phyloP scores from a whole-genome alignment of 2,113 vertebrate genomes.

The Zosterops hypoxanthus region DNA sequence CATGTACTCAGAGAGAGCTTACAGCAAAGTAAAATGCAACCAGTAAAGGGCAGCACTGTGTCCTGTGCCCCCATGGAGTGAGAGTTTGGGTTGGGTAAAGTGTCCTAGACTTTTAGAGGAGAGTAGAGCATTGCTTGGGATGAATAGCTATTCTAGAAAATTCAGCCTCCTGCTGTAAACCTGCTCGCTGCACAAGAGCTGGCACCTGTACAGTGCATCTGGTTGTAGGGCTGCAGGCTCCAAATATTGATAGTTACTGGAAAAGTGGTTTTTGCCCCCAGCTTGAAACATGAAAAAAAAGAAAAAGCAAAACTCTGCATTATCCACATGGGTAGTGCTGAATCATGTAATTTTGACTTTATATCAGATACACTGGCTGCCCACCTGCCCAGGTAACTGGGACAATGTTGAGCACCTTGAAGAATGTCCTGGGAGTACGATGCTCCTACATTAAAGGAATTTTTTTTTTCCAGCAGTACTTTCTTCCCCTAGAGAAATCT shows the following conservation, averaged over 20 bases:
- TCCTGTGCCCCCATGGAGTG: not conserved
- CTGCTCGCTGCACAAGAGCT: not conserved
- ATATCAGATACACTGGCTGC: not conserved
- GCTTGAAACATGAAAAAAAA: not conserved
- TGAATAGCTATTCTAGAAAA: not conserved
- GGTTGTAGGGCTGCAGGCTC: not conserved
- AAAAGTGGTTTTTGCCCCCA: fast-evolving
- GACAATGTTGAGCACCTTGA: not conserved
- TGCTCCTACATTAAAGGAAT: not conserved
- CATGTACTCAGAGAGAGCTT: fast-evolving
- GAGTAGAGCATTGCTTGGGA: not conserved
- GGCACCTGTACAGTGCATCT: not conserved
- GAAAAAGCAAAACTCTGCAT: not conserved
- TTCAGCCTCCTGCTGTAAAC: not conserved
- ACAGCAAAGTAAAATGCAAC: not conserved
- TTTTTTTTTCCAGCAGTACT: not conserved
- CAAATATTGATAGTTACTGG: not conserved
- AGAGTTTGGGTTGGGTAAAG: not conserved
- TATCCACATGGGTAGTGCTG: not conserved
- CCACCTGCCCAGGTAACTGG: not conserved
- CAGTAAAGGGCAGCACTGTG: not conserved
- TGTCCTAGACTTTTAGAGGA: not conserved
- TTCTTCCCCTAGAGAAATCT: not conserved
- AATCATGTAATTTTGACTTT: not conserved
- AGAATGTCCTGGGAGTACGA: not conserved